A percentile compares a stretch with the other conserved stretches of the same genome.
These are phyloP conservation scores for Oligia strigilis DNA, from an alignment of 2,888 invertebrate species.

Conservation along the genomic window DNA sequence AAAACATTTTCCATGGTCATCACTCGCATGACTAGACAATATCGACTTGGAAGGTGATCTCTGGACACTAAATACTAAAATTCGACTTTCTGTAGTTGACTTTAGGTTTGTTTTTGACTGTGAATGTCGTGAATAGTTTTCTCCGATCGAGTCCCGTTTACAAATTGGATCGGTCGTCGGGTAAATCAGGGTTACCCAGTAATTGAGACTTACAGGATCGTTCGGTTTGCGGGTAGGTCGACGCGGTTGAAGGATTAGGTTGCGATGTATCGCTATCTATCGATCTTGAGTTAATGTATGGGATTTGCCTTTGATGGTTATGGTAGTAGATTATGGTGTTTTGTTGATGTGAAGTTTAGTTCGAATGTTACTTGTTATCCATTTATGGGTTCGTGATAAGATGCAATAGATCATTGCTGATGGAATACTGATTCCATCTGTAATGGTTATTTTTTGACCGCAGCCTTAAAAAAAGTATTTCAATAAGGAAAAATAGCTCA, in stretches of 20 bases:
- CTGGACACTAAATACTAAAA: constrained; percentile 34
- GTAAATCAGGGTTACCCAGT: constrained; percentile 89
- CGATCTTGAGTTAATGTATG: constrained; percentile 78
- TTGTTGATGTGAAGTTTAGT: constrained; percentile 18
- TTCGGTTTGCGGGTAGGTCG: constrained; percentile 82
- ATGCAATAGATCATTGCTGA: neutral
- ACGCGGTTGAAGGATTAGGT: constrained; percentile 87
- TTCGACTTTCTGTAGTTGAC: constrained; percentile 26
- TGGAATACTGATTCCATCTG: neutral
- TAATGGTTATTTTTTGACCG: neutral
- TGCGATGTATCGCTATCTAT: constrained; percentile 83
- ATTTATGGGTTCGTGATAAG: neutral
- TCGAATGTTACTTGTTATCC: constrained; percentile 12
- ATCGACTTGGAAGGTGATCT: constrained; percentile 87
- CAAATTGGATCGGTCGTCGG: constrained; percentile 90
- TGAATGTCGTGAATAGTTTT: constrained; percentile 76
- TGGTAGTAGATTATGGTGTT: constrained; percentile 54
- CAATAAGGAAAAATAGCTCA: neutral
- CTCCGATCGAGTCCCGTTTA: constrained; percentile 87
- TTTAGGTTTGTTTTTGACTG: constrained; percentile 68
- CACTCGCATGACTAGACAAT: constrained; percentile 90
- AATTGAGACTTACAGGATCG: constrained; percentile 90
- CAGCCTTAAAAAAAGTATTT: neutral
- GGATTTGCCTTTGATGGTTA: constrained; percentile 66
- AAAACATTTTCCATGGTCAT: constrained; percentile 82